These are phyloP conservation scores for Cheilosia vernalis DNA, from an alignment of 2,888 invertebrate genomes.

Conservation along the genomic window DNA sequence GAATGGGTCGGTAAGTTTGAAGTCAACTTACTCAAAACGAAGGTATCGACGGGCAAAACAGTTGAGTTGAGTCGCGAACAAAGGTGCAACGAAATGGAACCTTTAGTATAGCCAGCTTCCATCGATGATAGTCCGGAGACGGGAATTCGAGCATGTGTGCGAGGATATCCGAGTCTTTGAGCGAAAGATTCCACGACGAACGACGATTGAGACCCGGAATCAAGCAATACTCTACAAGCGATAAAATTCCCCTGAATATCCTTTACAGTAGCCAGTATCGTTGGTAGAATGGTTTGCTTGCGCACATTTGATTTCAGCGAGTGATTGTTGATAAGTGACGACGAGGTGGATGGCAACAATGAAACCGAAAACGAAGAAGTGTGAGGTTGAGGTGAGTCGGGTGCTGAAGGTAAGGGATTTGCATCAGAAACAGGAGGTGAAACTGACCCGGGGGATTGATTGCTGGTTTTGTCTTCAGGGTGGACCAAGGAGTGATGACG, in stretches of 20 bases:
- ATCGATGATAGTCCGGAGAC: conserved; percentile 5
- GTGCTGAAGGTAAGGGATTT: too few relatives aligned
- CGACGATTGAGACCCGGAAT: conserved; percentile 5
- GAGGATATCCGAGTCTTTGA: conserved; percentile 3
- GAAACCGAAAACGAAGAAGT: background rate
- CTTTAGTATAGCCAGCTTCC: conserved; percentile 21
- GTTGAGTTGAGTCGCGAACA: background rate
- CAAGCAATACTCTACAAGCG: conserved; percentile 13
- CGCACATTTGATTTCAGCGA: background rate
- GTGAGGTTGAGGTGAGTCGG: background rate
- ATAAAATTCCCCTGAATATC: background rate
- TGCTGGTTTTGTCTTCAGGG: background rate
- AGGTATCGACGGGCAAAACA: background rate
- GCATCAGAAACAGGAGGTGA: background rate
- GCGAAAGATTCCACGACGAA: conserved; percentile 11
- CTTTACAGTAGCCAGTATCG: conserved; percentile 1
- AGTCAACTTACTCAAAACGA: conserved; percentile 13
- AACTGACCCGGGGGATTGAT: background rate
- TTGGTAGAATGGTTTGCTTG: conserved; percentile 18
- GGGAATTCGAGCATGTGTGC: conserved; percentile 1
- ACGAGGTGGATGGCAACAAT: background rate
- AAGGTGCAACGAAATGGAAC: background rate
- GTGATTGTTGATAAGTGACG: background rate
- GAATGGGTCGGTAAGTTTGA: conserved; percentile 4
- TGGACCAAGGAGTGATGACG: background rate